phyloP scores from a whole-genome alignment of 2,113 vertebrate genomes.

The Rhea americana region DNA sequence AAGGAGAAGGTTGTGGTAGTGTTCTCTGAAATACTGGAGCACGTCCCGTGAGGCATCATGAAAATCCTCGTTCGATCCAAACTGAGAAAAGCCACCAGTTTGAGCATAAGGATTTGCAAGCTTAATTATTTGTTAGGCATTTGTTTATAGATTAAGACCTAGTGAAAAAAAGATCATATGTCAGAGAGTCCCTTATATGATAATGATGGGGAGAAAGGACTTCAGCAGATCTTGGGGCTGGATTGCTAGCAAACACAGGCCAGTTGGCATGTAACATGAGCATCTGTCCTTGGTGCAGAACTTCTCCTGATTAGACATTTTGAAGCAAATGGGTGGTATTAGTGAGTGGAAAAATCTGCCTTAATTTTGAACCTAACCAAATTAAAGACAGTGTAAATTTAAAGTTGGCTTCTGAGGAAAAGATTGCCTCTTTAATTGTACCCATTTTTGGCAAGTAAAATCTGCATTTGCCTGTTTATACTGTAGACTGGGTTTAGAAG shows the following conservation, averaged over 20 bases:
- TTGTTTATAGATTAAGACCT: not conserved
- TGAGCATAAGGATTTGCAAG: not conserved
- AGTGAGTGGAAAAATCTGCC: not conserved
- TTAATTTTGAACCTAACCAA: not conserved
- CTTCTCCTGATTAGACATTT: not conserved
- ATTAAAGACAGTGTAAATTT: not conserved
- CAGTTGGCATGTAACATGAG: not conserved
- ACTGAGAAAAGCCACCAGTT: not conserved
- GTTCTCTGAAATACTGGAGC: not conserved
- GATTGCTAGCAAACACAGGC: not conserved
- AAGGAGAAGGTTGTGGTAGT: accelerated
- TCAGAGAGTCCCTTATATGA: not conserved
- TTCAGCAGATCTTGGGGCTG: not conserved
- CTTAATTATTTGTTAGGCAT: not conserved
- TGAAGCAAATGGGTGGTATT: not conserved
- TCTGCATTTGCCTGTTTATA: not conserved
- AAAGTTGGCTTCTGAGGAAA: not conserved
- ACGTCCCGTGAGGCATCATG: not conserved
- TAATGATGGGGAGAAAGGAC: not conserved
- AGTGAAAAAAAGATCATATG: not conserved
- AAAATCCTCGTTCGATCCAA: not conserved
- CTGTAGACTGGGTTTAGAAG: not conserved
- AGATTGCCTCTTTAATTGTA: not conserved
- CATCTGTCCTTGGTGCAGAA: not conserved
- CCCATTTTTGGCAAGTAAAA: not conserved